Evolutionary conservation across 2,888 invertebrate species (phyloP), one percentile per base, ranked within the genome.

Genomic region (Megaustenia siamemsis): DNA sequence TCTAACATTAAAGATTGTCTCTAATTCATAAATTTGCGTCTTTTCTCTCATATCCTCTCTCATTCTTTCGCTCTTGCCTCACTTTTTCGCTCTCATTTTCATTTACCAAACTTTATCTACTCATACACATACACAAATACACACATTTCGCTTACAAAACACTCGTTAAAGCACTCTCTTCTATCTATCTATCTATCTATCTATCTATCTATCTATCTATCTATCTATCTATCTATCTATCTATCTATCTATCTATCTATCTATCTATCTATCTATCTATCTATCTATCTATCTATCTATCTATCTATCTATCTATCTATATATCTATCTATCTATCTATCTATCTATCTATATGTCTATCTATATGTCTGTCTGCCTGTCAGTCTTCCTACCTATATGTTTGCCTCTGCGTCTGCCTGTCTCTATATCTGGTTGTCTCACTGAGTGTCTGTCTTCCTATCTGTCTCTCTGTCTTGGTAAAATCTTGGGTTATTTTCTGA

Each of bases 261-360:
- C 63, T n/a, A 18, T 28, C 63, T n/a, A 18, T 28, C 63, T n/a
- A 18, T 28, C 63, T 3, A 63, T 10, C 63, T 3, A 63, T 10
- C 63, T 1, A 63, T 10, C 63, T n/a, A 63, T 28, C 63, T n/a
- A 63, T 28, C 63, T n/a, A 63, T 28, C 63, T n/a, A 63, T 28
- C 63, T n/a, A 63, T 28, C 63, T n/a, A 63, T 28, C 63, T n/a
- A 63, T 28, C 63, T n/a, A 63, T 28, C 63, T n/a, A 63, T 28
- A n/a, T n/a, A 63, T 28, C 63, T 12, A 63, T 63, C 63, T 63
- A 63, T 63, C 63, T 63, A 63, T 63, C 63, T 63, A 63, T 63
- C 63, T 63, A 63, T 63, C 63, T 63, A 63, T 63, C 63, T 63
- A 63, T 63, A n/a, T 63, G 28, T 63, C 63, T 63, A 63, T 63